Evolutionary conservation across 1,140 invertebrate genomes (phyloP), one percentile per base, ranked within the genome.

Genomic region (Augochlora pura): DNA sequence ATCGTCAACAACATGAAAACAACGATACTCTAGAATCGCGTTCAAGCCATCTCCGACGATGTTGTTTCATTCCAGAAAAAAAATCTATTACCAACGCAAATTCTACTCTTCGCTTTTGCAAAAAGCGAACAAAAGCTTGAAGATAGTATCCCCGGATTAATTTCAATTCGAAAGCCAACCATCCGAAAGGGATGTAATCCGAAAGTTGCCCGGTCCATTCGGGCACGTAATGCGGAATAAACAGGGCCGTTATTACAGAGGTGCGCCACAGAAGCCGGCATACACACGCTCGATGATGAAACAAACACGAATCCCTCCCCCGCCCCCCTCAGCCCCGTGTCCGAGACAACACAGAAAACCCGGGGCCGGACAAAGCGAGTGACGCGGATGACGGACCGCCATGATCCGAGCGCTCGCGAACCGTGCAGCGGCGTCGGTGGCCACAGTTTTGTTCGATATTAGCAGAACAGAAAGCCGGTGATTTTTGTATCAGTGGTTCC

Each of bases 361-460:
- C 32, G 32, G 32, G 18, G 38, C 10, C 49, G 49, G 7, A 21
- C 10, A 60, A 38, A 78, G 65, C 42, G 27, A 52, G 18, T 52
- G 49, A 52, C 23, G 57, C 23, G 38, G 42, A 46, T 42, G 54
- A 32, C 27, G n/a, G n/a, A 16, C 16, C 38, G 39, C 18, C 25
- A 57, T 9, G 54, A 57, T n/a, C 54, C 54, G 6, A 7, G 54
- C 32, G 32, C 32, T 32, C 32, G 0, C 54, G 8, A 57, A n/a
- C 54, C 21, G 6, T 18, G 21, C 54, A 14, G 16, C 49, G 42
- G 12, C 12, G 49, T 21, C 54, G 5, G 6, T n/a, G 21, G n/a
- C 4, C 32, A 39, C 66, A 82, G 67, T 84, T 84, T 83, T 85
- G 83, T 84, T 84, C 77, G 77, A 46, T 78, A 59, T 49, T 39